phyloP scores from a whole-genome alignment of 2,888 invertebrate genomes.

The Polydrusus cervinus region DNA sequence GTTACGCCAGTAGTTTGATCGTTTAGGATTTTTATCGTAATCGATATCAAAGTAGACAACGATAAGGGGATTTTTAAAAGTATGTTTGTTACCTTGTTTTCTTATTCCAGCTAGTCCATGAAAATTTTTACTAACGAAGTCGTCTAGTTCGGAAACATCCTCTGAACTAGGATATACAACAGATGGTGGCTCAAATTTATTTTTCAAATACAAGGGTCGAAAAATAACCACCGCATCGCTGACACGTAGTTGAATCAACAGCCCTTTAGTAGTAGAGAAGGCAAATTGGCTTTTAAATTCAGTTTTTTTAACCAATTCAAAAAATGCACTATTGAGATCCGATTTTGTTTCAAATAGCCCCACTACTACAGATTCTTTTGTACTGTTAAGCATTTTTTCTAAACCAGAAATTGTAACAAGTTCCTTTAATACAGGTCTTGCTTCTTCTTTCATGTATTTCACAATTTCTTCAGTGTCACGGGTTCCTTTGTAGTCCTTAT shows the following conservation, averaged over 20 bases:
- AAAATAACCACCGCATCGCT: constrained; percentile 89
- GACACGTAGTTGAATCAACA: constrained; percentile 85
- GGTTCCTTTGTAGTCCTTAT: constrained; percentile 94
- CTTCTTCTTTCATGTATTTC: constrained; percentile 92
- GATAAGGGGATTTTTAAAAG: constrained; percentile 92
- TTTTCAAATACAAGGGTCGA: constrained; percentile 90
- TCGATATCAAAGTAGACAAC: constrained; percentile 89
- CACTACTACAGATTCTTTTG: constrained; percentile 86
- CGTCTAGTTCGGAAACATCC: constrained; percentile 80
- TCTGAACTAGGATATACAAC: constrained; percentile 85
- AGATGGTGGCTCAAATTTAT: constrained; percentile 92
- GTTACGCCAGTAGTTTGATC: constrained; percentile 99
- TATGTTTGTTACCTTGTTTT: constrained; percentile 78
- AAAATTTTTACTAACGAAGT: constrained; percentile 90
- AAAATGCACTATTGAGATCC: constrained; percentile 86
- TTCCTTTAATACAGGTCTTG: constrained; percentile 95
- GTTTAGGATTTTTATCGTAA: constrained; percentile 90
- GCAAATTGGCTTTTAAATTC: constrained; percentile 93
- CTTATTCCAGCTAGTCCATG: constrained; percentile 74
- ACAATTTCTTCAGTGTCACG: constrained; percentile 86
- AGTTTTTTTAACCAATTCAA: constrained; percentile 91
- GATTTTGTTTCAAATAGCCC: constrained; percentile 89
- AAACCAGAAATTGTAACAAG: constrained; percentile 81
- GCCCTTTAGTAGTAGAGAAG: constrained; percentile 81
- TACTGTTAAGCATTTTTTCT: constrained; percentile 79